Conservation (phyloP, 2,888 invertebrate species). For the Bursaphelenchus okinawaensis region DNA sequence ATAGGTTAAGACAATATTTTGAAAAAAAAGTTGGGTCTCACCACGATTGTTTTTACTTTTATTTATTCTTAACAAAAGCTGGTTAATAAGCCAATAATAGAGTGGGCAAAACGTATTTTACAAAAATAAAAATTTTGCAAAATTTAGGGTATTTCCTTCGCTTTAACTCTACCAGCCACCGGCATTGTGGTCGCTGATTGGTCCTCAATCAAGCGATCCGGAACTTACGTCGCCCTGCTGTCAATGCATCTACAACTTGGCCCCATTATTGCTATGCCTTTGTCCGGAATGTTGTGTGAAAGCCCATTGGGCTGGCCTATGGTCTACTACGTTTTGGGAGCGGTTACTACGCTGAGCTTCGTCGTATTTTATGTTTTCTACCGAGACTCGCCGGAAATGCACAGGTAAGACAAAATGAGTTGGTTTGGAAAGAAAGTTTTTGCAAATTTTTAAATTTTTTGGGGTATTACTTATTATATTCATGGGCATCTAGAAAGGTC, state of each 20-base stretch:
- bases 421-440: too few species aligned
- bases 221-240: constrained; percentile 14
- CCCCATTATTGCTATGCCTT: constrained; percentile 15
- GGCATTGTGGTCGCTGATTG: constrained; percentile 16
- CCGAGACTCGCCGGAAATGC: constrained; percentile 13
- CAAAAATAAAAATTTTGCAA: neutral
- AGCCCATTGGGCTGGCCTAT: constrained; percentile 11
- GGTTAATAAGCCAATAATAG: neutral
- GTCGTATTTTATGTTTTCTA: constrained; percentile 15
- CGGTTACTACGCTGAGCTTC: constrained; percentile 3
- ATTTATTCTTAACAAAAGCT: neutral
- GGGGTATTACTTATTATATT: too few species aligned
- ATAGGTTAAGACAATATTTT: too few species aligned
- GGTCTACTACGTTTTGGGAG: constrained; percentile 18
- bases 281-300: constrained; percentile 11
- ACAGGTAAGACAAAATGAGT: neutral
- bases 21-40: too few species aligned
- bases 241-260: constrained; percentile 22
- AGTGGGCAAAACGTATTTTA: neutral
- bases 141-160: constrained; percentile 10
- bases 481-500: neutral
- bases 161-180: constrained; percentile 16
- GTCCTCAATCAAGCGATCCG: constrained; percentile 17
- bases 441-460: too few species aligned
- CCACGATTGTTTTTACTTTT: too few species aligned